phyloP scores from a whole-genome alignment of 2,113 vertebrate genomes.

The Campylomormyrus tamandua region DNA sequence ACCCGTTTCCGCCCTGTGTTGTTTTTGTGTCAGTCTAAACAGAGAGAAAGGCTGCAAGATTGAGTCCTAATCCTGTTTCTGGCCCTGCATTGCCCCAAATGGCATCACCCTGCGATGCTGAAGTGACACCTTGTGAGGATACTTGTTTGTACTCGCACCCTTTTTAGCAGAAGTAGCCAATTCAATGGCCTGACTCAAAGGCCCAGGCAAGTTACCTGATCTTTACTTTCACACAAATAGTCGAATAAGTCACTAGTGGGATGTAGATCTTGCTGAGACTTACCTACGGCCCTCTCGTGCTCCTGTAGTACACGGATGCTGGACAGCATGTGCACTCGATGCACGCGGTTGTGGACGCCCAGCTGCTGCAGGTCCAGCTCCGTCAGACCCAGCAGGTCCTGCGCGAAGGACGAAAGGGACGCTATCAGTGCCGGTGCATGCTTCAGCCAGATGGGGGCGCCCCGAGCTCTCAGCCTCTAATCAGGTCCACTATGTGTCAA shows the following conservation, averaged over 20 bases:
- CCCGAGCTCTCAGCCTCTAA: neutral
- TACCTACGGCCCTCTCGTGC: constrained; percentile 59
- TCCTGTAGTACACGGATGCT: constrained; percentile 63
- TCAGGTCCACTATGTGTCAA: neutral
- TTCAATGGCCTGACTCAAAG: neutral
- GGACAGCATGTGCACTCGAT: constrained; percentile 59
- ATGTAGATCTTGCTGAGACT: neutral
- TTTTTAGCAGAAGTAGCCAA: neutral
- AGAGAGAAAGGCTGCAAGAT: neutral
- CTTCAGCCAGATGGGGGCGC: neutral
- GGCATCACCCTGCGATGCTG: neutral
- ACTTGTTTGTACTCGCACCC: neutral
- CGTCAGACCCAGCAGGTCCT: constrained; percentile 65
- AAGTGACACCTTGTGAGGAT: neutral
- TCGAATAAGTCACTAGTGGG: neutral
- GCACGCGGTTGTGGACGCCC: constrained; percentile 60
- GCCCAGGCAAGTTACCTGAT: neutral
- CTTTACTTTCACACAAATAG: neutral
- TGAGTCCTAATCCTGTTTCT: neutral
- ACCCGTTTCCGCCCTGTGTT: neutral
- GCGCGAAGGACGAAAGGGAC: constrained; percentile 29
- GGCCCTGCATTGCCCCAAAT: neutral
- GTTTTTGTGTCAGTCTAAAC: neutral
- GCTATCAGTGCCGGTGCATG: neutral
- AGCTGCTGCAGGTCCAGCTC: constrained; percentile 62